A percentile compares a stretch with the other conserved stretches of the same genome.
Evolutionary conservation across 2,888 invertebrate genomes (phyloP).

Genomic region (Erpobdella octoculata): DNA sequence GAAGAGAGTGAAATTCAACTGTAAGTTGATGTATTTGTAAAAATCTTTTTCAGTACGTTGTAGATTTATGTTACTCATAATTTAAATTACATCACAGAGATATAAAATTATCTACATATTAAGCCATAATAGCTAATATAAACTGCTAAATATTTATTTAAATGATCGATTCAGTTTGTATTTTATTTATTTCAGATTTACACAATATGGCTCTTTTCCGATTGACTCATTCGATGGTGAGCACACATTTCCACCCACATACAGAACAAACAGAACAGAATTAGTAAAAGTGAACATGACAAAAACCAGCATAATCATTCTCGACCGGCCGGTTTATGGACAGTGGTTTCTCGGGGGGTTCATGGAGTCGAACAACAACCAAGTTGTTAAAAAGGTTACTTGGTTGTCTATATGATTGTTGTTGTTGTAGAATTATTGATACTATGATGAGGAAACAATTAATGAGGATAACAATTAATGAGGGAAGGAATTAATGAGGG

Average conservation of each 20-base stretch:
- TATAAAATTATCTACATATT: too few relatives aligned
- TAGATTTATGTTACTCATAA: not conserved
- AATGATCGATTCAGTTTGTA: not conserved
- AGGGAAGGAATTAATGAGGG: too few relatives aligned
- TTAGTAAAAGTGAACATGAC: not conserved
- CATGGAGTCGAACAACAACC: not conserved
- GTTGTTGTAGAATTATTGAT: too few relatives aligned
- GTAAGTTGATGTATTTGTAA: not conserved
- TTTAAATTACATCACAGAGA: not conserved
- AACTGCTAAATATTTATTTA: too few relatives aligned
- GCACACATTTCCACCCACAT: not conserved
- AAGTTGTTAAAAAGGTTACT: slow-evolving; percentile 23
- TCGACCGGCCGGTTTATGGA: slow-evolving; percentile 14
- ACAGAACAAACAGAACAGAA: not conserved
- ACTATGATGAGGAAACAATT: too few relatives aligned
- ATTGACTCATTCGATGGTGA: not conserved
- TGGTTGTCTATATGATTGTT: not conserved
- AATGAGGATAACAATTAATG: too few relatives aligned
- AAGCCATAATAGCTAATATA: too few relatives aligned
- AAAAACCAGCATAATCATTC: not conserved
- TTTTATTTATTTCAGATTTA: not conserved
- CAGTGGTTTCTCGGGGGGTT: slow-evolving; percentile 23
- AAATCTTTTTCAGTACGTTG: not conserved
- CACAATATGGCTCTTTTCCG: slow-evolving; percentile 23
- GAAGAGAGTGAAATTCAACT: not conserved